These are phyloP conservation scores for Apotomis turbidana DNA, from an alignment of 2,888 invertebrate genomes.

Conservation along the genomic window DNA sequence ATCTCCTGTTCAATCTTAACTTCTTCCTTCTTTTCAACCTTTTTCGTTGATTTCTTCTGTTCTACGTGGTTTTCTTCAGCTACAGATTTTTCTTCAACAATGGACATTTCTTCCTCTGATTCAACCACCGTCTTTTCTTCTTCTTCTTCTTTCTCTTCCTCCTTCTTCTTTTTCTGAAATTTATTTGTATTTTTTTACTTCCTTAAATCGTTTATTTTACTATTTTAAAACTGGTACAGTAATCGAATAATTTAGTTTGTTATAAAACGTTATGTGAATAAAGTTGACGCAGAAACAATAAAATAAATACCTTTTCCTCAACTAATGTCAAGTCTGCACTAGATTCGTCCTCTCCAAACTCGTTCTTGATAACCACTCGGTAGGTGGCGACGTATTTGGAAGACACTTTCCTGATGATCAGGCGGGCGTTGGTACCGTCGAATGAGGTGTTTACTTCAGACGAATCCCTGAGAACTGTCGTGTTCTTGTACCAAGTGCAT, in stretches of 20 bases:
- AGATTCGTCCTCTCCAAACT: constrained; percentile 95
- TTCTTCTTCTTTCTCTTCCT: constrained; percentile 66
- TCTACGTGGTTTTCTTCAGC: constrained; percentile 81
- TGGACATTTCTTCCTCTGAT: constrained; percentile 80
- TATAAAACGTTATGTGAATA: no score
- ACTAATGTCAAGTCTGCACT: constrained; percentile 92
- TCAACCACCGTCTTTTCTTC: constrained; percentile 77
- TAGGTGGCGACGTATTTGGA: constrained; percentile 92
- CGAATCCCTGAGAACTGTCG: constrained; percentile 89
- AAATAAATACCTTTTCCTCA: constrained; percentile 76
- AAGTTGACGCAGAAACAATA: neutral
- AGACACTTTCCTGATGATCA: constrained; percentile 90
- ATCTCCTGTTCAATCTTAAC: constrained; percentile 62
- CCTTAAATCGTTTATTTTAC: neutral
- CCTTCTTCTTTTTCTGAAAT: constrained; percentile 81
- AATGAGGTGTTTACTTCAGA: constrained; percentile 91
- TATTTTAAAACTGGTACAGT: neutral
- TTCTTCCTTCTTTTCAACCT: constrained; percentile 67
- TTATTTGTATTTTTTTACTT: neutral
- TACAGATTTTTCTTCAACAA: constrained; percentile 76
- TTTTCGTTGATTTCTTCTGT: constrained; percentile 70
- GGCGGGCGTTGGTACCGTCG: constrained; percentile 91
- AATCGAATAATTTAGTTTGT: no score
- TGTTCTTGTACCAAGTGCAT: constrained; percentile 94
- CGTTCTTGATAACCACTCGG: constrained; percentile 94